A percentile compares a stretch with the other conserved stretches of the same genome.
Evolutionary conservation across 2,113 vertebrate genomes (phyloP).

Genomic region (Prochilodus magdalenae): DNA sequence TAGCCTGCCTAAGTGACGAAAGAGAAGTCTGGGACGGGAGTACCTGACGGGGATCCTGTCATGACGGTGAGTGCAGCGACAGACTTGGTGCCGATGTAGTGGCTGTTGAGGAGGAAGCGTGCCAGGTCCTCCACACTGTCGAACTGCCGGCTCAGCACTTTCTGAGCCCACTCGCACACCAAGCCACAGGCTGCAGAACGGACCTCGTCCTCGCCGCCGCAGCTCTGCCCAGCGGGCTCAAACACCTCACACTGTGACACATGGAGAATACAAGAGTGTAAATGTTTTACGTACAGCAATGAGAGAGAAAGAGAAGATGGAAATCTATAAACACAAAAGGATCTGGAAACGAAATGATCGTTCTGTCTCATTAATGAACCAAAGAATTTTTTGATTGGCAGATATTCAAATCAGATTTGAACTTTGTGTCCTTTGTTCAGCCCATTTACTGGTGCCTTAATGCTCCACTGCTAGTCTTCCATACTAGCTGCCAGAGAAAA

Average conservation of each 20-base stretch:
- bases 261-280: conserved; percentile 44
- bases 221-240: conserved; percentile 85
- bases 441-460: too few species aligned
- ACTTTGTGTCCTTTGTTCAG: too few species aligned
- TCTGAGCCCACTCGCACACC: conserved; percentile 98
- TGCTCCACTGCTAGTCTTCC: too few species aligned
- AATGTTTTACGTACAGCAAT: not conserved
- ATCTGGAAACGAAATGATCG: too few species aligned
- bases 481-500: not conserved
- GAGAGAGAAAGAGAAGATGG: not conserved
- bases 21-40: not conserved
- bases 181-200: conserved; percentile 92
- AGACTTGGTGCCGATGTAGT: conserved; percentile 97
- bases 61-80: conserved; percentile 95
- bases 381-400: too few species aligned
- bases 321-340: not conserved
- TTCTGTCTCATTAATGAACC: too few species aligned
- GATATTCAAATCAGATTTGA: too few species aligned
- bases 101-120: conserved; percentile 96
- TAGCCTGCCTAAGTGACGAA: conserved; percentile 15
- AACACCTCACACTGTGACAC: conserved; percentile 85
- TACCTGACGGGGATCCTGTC: conserved; percentile 91
- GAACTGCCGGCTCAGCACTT: conserved; percentile 96
- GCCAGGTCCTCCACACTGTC: conserved; percentile 93
- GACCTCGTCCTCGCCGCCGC: conserved; percentile 90